A percentile compares a stretch with the other conserved stretches of the same genome.
phyloP scores from a whole-genome alignment of 2,113 vertebrate species.

The Herpetotheres cachinnans region DNA sequence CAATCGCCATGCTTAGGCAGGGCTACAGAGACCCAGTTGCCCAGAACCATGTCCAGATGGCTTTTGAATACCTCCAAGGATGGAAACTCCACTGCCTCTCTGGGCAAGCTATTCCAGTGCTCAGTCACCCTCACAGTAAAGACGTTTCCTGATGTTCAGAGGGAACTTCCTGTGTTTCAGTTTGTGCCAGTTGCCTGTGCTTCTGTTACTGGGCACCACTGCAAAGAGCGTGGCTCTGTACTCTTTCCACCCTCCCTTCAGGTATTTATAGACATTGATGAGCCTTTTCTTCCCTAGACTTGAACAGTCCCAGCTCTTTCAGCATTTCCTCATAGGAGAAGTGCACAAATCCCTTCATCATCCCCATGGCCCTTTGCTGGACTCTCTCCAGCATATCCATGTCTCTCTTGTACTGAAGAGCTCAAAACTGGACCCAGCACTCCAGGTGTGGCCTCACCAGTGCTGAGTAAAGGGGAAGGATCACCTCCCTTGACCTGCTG shows the following conservation, averaged over 20 bases:
- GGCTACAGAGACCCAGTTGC: no score
- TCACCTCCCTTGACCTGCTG: background rate
- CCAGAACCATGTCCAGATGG: background rate
- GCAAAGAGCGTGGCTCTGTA: background rate
- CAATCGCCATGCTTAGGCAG: background rate
- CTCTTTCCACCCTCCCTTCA: background rate
- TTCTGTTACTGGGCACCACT: background rate
- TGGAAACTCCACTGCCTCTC: background rate
- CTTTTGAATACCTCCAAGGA: background rate
- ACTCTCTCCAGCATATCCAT: background rate
- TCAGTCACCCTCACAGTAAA: background rate
- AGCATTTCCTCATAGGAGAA: background rate
- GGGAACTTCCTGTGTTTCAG: background rate
- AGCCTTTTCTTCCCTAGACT: background rate
- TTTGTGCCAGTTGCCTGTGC: background rate
- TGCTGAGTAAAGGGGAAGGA: no score
- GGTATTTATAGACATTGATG: background rate
- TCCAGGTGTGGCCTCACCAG: no score
- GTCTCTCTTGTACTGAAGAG: no score
- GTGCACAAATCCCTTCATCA: background rate
- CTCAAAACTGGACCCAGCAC: no score
- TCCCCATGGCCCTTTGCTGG: background rate
- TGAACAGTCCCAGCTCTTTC: background rate
- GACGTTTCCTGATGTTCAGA: background rate
- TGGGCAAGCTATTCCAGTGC: background rate